These are phyloP conservation scores for Junco hyemalis DNA, from an alignment of 2,113 vertebrate species.

Conservation along the genomic window DNA sequence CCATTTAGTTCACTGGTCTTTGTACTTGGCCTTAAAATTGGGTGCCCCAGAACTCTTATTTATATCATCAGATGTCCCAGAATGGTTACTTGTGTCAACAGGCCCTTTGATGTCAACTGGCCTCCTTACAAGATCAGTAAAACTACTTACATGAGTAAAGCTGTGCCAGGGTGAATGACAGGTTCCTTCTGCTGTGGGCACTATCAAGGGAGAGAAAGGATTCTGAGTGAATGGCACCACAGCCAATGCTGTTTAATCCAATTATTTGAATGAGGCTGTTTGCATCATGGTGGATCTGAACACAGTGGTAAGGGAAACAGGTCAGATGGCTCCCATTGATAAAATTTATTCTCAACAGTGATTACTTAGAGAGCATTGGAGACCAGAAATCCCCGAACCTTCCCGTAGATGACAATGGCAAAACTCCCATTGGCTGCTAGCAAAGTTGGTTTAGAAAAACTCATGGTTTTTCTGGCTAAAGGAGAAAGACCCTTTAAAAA, in stretches of 20 bases:
- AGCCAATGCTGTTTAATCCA: not conserved
- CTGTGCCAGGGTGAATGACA: not conserved
- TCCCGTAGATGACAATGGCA: slow-evolving; percentile 4
- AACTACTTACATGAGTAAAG: not conserved
- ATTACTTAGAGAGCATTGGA: not conserved
- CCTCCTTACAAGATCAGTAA: not conserved
- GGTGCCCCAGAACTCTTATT: not conserved
- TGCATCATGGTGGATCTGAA: not conserved
- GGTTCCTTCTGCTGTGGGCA: not conserved
- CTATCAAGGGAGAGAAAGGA: not conserved
- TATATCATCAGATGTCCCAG: not conserved
- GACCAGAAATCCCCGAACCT: not conserved
- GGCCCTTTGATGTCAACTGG: not conserved
- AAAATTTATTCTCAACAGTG: not conserved
- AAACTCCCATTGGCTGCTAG: not conserved
- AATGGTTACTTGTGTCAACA: not conserved
- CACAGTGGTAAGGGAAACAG: not conserved
- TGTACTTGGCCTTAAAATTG: not conserved
- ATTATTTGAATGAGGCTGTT: not conserved
- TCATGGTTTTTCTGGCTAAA: not conserved
- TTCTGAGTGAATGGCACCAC: not conserved
- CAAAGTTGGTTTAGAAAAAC: not conserved
- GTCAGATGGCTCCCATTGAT: not conserved
- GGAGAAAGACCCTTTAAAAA: not conserved
- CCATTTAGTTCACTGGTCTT: not conserved